A percentile compares a stretch with the other conserved stretches of the same genome.
These are phyloP conservation scores for Eupelmus urozonus DNA, from an alignment of 2,888 invertebrate species.

Conservation along the genomic window DNA sequence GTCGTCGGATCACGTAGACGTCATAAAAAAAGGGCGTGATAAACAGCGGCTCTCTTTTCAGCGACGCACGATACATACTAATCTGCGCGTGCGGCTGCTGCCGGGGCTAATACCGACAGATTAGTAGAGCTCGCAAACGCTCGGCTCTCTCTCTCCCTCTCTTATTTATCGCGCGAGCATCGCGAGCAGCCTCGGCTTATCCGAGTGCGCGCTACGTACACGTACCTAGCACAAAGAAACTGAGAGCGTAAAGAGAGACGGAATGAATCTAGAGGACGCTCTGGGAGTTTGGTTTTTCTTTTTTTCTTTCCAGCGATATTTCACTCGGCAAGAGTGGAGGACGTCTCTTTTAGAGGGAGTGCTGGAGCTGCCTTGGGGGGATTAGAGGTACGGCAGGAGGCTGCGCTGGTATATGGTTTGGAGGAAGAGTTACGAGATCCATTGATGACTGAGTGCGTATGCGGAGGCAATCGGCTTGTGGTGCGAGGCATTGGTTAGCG, in stretches of 20 bases:
- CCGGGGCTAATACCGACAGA: conserved; percentile 54
- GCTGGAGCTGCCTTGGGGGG: too few species aligned
- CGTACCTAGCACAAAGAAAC: neutral
- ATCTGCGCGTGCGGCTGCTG: conserved; percentile 17
- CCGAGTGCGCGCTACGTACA: neutral
- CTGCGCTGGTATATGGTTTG: too few species aligned
- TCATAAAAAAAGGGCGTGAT: conserved; percentile 56
- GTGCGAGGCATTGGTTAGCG: too few species aligned
- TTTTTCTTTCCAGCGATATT: neutral
- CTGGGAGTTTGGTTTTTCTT: neutral
- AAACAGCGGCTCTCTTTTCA: conserved; percentile 57
- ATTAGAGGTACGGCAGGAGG: too few species aligned
- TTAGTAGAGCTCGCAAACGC: conserved; percentile 24
- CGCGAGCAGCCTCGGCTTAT: neutral
- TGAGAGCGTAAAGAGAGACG: neutral
- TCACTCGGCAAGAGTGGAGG: neutral
- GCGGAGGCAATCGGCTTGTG: too few species aligned
- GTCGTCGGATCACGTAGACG: conserved; percentile 54
- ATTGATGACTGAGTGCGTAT: too few species aligned
- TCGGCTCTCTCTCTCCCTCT: conserved; percentile 14
- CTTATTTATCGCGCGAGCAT: conserved; percentile 52
- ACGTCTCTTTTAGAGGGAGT: neutral
- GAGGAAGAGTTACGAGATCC: too few species aligned
- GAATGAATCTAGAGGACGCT: too few species aligned
- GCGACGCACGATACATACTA: conserved; percentile 58